phyloP scores from a whole-genome alignment of 92 coral and sea anemone species.

The Palythoa heliodiscus region DNA sequence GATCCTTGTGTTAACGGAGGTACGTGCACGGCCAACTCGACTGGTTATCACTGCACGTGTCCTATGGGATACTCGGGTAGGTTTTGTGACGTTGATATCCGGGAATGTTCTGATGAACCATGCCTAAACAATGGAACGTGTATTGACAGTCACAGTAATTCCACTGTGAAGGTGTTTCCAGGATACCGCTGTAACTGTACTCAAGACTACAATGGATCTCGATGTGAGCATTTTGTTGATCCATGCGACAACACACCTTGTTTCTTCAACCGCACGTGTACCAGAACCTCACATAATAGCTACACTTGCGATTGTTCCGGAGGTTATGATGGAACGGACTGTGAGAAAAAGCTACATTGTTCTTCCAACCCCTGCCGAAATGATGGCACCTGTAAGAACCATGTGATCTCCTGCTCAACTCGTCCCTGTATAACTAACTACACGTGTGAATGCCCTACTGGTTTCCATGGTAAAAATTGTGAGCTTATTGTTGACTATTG shows the following conservation, averaged over 20 bases:
- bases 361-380: constrained; percentile 72
- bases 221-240: constrained; percentile 65
- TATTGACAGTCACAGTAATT: constrained; percentile 66
- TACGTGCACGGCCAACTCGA: constrained; percentile 70
- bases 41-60: constrained; percentile 77
- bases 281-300: constrained; percentile 1
- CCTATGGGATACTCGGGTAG: constrained; percentile 65
- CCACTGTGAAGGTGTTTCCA: constrained; percentile 50
- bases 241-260: constrained; percentile 70
- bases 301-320: constrained; percentile 18
- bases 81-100: constrained; percentile 70
- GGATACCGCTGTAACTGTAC: constrained; percentile 80
- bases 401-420: constrained; percentile 38
- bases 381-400: constrained; percentile 82
- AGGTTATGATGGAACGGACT: constrained; percentile 28
- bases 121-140: constrained; percentile 92
- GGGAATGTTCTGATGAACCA: constrained; percentile 75
- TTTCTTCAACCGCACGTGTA: constrained; percentile 56
- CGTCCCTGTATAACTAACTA: constrained; percentile 58
- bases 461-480: constrained; percentile 72
- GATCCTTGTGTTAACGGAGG: constrained; percentile 69
- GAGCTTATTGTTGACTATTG: constrained; percentile 69
- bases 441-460: constrained; percentile 73
- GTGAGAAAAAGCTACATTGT: constrained; percentile 17
- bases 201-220: constrained; percentile 71